Evolutionary conservation across 2,797 vertebrate genomes (phyloP).

Genomic region (Buceros bicornis): DNA sequence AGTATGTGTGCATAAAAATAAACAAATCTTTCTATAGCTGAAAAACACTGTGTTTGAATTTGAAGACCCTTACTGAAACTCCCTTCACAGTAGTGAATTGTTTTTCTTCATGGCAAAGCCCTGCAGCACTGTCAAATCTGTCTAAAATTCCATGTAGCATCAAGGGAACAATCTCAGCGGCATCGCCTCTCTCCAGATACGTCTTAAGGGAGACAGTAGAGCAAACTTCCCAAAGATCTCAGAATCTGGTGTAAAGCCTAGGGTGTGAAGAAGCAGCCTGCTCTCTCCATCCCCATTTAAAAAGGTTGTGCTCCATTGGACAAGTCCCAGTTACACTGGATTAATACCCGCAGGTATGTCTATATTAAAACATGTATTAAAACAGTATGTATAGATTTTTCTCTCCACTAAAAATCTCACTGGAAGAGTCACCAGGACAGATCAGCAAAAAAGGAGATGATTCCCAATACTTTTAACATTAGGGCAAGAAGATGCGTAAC

Average conservation of each 20-base stretch:
- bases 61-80: conserved; percentile 46
- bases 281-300: background rate
- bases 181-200: background rate
- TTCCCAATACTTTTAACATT: background rate
- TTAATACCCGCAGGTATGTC: background rate
- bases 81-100: conserved; percentile 40
- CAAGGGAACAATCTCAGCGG: background rate
- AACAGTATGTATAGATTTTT: background rate
- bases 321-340: background rate
- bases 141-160: background rate
- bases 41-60: conserved; percentile 60
- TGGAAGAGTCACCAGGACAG: background rate
- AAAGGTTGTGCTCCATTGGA: background rate
- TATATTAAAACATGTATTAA: background rate
- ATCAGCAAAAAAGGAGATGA: background rate
- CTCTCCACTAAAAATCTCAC: background rate
- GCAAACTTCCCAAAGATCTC: background rate
- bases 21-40: conserved; percentile 57
- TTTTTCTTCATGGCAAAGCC: background rate
- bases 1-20: conserved; percentile 36
- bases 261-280: background rate
- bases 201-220: background rate
- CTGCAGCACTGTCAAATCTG: conserved; percentile 38
- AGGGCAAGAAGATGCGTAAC: background rate
- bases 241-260: background rate